Base-by-base conservation (phyloP, 2,888 invertebrate species). In the Fragum sueziense region DNA sequence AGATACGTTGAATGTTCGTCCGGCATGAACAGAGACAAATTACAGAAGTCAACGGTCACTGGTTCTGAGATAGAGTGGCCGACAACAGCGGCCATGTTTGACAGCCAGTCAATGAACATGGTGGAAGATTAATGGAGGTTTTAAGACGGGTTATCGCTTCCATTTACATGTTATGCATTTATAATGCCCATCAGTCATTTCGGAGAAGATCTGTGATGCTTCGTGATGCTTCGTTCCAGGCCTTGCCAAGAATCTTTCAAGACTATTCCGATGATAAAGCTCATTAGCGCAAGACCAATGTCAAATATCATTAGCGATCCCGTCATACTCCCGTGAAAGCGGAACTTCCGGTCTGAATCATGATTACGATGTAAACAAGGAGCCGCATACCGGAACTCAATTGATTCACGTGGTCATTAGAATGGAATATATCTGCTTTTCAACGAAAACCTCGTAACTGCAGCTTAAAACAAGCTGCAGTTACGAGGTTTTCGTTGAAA, bases 111-210 rank as follows among this genome's bases (percentile, higher is more conserved):
- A 65, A 65, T 65, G 47, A 37, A 65, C 41, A 41, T 22, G 4
- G 41, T 41, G n/a, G 34, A 65, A 65, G 65, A 65, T 65, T 65
- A 65, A 65, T 65, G 65, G 65, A 25, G 65, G 65, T 41, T 65
- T 65, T 65, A 65, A 65, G 65, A 65, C 65, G 41, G 65, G 65
- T 65, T 65, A 65, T 65, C 65, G 41, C 65, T 65, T 65, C 65
- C 65, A 65, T 65, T 65, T 65, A 65, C 65, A 65, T 65, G 65
- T 65, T 65, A 65, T 65, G 65, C 65, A 65, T 65, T 65, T 65
- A 65, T 65, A 65, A 65, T 65, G 65, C 65, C 65, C 65, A 34
- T 27, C 65, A 41, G 65, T 65, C 65, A 41, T 22, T 37, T 41
- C 14, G n/a, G n/a, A n/a, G n/a, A n/a, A n/a, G n/a, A n/a, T n/a